Conservation (phyloP, 2,888 invertebrate genomes). For the Leucophora obtusa region DNA sequence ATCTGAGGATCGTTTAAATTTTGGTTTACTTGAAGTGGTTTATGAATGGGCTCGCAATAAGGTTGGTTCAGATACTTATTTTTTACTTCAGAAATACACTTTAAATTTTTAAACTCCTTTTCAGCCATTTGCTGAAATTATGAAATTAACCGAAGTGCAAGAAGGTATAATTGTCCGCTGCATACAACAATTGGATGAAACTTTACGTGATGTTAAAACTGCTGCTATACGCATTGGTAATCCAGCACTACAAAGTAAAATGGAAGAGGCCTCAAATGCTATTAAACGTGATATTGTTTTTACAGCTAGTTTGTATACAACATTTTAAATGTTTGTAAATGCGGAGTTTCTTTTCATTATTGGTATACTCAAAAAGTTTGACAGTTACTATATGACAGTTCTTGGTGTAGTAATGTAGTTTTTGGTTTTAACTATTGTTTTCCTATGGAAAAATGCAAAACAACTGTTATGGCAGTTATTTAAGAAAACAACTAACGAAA, state of each 20-base stretch:
- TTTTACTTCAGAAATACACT: neutral
- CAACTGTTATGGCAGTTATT: too few species aligned
- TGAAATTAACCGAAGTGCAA: constrained; percentile 94
- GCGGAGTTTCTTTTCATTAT: neutral
- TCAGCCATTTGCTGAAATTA: constrained; percentile 94
- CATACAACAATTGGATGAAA: constrained; percentile 97
- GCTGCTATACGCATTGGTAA: constrained; percentile 96
- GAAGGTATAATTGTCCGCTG: constrained; percentile 98
- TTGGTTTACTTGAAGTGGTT: constrained; percentile 95
- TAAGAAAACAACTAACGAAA: too few species aligned
- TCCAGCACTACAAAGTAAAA: constrained; percentile 92
- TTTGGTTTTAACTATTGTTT: too few species aligned
- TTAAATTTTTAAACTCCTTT: neutral
- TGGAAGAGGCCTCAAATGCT: constrained; percentile 94
- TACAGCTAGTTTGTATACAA: constrained; percentile 95
- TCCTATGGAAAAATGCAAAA: too few species aligned
- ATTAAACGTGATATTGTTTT: constrained; percentile 99
- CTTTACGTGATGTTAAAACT: constrained; percentile 91
- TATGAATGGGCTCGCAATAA: constrained; percentile 97
- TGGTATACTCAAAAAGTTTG: too few species aligned
- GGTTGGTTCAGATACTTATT: constrained; percentile 78
- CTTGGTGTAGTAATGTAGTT: too few species aligned
- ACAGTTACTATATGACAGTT: too few species aligned
- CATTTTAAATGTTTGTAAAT: constrained; percentile 67
- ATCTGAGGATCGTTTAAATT: constrained; percentile 86